Evolutionary conservation across 2,797 vertebrate species (phyloP).

Genomic region (Gymnoscopelus braueri): DNA sequence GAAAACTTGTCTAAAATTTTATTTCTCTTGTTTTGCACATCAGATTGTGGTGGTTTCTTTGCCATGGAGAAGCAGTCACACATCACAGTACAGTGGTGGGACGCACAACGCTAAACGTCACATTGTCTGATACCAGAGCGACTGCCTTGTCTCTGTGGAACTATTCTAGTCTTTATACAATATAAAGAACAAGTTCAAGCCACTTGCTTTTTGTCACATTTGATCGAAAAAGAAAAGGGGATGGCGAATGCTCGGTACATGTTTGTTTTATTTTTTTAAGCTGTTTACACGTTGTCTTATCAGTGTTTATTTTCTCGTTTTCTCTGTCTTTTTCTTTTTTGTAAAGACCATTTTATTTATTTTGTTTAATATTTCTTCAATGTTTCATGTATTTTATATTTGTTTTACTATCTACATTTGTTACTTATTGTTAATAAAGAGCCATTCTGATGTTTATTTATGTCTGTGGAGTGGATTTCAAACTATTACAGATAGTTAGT

Average conservation of each 20-base stretch:
- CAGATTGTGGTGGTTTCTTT: slow-evolving; percentile 47
- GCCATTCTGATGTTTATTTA: slow-evolving; percentile 61
- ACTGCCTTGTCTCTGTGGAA: slow-evolving; percentile 55
- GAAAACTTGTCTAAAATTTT: slow-evolving; percentile 51
- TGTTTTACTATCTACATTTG: slow-evolving; percentile 89
- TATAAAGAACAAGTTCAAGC: slow-evolving; percentile 36
- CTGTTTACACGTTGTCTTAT: slow-evolving; percentile 85
- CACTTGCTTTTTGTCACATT: slow-evolving; percentile 18
- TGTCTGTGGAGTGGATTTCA: slow-evolving; percentile 7
- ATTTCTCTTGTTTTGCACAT: slow-evolving; percentile 78
- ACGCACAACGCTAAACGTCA: slow-evolving; percentile 32
- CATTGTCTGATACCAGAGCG: slow-evolving; percentile 55
- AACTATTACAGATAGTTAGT: too few species aligned
- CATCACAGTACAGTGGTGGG: slow-evolving; percentile 42
- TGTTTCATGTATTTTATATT: slow-evolving; percentile 90
- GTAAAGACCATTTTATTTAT: slow-evolving; percentile 84
- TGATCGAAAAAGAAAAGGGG: slow-evolving; percentile 51
- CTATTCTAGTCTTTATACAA: slow-evolving; percentile 50
- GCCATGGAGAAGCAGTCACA: slow-evolving; percentile 48
- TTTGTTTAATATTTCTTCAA: slow-evolving; percentile 90
- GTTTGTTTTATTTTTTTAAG: slow-evolving; percentile 77
- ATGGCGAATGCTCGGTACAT: slow-evolving; percentile 82
- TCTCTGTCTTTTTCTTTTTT: slow-evolving; percentile 75
- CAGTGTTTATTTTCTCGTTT: slow-evolving; percentile 86
- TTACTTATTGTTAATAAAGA: slow-evolving; percentile 94